Evolutionary conservation across 2,888 invertebrate species (phyloP).

Genomic region (Drosophila emarginata): DNA sequence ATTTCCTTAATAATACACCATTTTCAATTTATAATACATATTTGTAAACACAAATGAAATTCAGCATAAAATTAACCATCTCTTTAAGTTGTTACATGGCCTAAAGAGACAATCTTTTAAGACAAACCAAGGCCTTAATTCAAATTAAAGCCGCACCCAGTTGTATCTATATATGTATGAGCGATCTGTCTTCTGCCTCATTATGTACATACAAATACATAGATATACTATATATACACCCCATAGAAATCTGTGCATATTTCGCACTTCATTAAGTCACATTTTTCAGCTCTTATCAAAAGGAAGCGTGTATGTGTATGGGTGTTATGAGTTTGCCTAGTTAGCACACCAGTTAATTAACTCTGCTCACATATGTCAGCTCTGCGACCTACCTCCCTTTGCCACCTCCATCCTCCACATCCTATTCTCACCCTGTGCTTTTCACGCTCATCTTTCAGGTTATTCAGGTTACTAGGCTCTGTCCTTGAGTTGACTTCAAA

Average conservation of each 20-base stretch:
- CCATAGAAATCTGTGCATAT: conserved; percentile 63
- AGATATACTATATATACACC: background rate
- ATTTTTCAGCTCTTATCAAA: conserved; percentile 51
- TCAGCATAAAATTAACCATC: no score
- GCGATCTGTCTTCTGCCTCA: conserved; percentile 45
- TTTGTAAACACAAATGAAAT: no score
- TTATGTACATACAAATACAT: conserved; percentile 30
- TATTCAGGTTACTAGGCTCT: conserved; percentile 67
- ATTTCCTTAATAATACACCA: no score
- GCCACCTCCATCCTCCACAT: background rate
- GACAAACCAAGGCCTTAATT: background rate
- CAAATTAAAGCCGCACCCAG: conserved; percentile 14
- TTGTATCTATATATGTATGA: conserved; percentile 14
- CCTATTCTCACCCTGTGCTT: background rate
- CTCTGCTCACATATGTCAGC: conserved; percentile 39
- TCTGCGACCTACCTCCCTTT: background rate
- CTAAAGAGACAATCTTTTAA: background rate
- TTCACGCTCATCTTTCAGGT: background rate
- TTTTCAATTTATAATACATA: no score
- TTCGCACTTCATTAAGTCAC: conserved; percentile 72
- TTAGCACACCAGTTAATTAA: conserved; percentile 68
- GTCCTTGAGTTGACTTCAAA: conserved; percentile 55
- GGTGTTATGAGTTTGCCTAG: conserved; percentile 54
- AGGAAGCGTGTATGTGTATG: conserved; percentile 10
- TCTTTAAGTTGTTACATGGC: background rate